phyloP scores from a whole-genome alignment of 2,888 invertebrate genomes.

The Trissoscelio sp. region DNA sequence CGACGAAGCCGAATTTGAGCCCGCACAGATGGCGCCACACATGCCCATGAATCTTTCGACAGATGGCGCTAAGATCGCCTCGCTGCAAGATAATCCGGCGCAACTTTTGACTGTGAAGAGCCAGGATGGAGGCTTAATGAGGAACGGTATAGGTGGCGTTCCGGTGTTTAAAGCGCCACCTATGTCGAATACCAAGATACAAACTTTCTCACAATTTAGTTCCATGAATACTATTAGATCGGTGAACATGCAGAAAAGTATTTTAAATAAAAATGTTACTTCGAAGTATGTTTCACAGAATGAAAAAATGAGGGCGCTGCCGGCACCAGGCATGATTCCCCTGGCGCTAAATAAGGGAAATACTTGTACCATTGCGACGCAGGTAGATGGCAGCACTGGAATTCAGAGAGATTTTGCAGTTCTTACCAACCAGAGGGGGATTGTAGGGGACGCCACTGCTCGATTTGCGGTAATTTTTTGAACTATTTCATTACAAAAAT shows the following conservation, averaged over 20 bases:
- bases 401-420: slow-evolving; percentile 24
- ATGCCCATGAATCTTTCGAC: neutral
- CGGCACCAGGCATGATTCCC: slow-evolving; percentile 12
- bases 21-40: neutral
- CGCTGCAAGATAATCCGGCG: slow-evolving; percentile 28
- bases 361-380: slow-evolving; percentile 31
- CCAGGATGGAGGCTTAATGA: neutral
- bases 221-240: slow-evolving; percentile 21
- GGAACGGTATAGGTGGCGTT: neutral
- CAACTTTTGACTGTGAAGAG: slow-evolving; percentile 4
- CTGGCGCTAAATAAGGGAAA: neutral
- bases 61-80: neutral
- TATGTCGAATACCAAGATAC: slow-evolving; percentile 45
- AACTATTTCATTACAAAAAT: too few relatives aligned
- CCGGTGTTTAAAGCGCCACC: slow-evolving; percentile 9
- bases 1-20: slow-evolving; percentile 16
- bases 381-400: neutral
- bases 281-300: slow-evolving; percentile 47
- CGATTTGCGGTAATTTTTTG: slow-evolving; percentile 30
- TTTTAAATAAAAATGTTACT: slow-evolving; percentile 33
- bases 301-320: slow-evolving; percentile 40
- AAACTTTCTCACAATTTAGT: slow-evolving; percentile 26
- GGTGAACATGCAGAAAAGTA: slow-evolving; percentile 60
- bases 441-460: neutral
- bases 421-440: slow-evolving; percentile 15